These are phyloP conservation scores for Enteromius mattozi DNA, from an alignment of 2,797 vertebrate species.

Conservation along the genomic window DNA sequence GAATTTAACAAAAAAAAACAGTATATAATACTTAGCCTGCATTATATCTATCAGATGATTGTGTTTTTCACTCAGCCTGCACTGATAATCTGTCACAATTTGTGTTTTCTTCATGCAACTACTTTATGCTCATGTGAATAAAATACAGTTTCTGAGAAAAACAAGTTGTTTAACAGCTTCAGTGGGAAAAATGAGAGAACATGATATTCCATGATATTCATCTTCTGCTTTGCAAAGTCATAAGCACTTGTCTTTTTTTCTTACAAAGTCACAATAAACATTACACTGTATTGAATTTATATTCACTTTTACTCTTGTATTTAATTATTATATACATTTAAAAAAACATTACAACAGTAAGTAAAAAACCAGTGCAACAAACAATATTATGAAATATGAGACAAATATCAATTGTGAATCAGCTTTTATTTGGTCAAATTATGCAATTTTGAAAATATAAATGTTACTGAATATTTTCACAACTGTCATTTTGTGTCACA, in stretches of 20 bases:
- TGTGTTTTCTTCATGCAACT: neutral
- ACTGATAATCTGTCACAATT: neutral
- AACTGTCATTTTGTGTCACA: neutral
- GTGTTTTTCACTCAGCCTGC: neutral
- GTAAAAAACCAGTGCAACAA: neutral
- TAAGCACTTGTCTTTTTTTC: neutral
- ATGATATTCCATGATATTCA: neutral
- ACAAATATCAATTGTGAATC: neutral
- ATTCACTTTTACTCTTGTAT: neutral
- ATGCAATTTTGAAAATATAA: neutral
- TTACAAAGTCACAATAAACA: neutral
- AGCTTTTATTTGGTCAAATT: neutral
- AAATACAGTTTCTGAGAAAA: neutral
- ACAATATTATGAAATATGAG: neutral
- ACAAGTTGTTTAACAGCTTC: neutral
- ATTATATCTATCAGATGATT: neutral
- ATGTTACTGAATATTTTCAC: neutral
- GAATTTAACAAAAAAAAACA: too few relatives aligned
- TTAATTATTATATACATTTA: neutral
- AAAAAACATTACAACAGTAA: neutral
- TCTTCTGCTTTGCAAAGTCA: neutral
- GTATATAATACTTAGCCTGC: neutral
- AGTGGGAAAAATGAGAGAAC: neutral
- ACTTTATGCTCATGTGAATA: neutral
- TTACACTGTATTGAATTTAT: neutral